These are phyloP conservation scores for Myotis pilosus DNA, from an alignment of 2,797 vertebrate species.

Conservation along the genomic window DNA sequence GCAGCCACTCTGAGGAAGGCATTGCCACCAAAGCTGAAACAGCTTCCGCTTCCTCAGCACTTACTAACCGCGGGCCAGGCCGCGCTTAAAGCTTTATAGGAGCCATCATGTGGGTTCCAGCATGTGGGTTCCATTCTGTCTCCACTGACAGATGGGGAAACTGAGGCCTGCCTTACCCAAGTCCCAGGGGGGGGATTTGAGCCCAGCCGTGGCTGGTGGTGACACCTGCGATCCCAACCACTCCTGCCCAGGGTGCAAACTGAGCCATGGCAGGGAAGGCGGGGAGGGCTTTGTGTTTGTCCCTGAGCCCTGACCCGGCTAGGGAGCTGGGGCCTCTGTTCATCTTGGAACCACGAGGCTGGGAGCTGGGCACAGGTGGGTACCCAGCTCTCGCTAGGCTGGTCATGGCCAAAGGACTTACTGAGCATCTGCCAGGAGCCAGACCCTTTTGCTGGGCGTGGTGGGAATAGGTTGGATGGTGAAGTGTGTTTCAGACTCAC, in stretches of 20 bases:
- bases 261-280: accelerated
- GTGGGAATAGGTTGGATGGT: accelerated
- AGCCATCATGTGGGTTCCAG: too few relatives aligned
- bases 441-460: background rate
- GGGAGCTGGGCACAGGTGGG: background rate
- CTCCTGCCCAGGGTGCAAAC: background rate
- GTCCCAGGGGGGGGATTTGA: background rate
- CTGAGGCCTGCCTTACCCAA: background rate
- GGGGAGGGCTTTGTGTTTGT: background rate
- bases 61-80: accelerated
- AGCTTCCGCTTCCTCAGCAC: too few relatives aligned
- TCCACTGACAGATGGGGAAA: background rate
- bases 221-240: accelerated
- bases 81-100: background rate
- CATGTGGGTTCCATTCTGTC: background rate
- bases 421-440: background rate
- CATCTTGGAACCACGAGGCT: accelerated
- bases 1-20: background rate
- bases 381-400: background rate
- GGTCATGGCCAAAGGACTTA: accelerated
- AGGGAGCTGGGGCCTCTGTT: background rate
- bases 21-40: accelerated
- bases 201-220: background rate
- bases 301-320: background rate
- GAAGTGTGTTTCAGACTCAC: accelerated